Conservation (phyloP, 2,797 vertebrate species). For the Kryptolebias ocellatus region DNA sequence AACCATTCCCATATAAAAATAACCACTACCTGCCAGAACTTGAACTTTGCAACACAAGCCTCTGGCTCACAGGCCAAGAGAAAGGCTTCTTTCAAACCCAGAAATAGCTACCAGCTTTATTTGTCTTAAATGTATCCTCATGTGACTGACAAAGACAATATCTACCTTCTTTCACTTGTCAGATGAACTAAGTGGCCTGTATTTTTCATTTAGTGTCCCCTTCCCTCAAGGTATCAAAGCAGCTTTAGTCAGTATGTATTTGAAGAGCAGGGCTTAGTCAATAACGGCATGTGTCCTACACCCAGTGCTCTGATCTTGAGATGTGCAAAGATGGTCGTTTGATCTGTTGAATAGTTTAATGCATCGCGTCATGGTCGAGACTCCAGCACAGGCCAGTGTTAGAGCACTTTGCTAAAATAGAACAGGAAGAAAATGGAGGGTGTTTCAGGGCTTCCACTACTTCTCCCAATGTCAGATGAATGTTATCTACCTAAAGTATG, state of each 20-base stretch:
- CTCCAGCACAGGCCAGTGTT: no score
- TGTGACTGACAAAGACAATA: conserved; percentile 32
- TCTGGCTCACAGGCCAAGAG: conserved; percentile 16
- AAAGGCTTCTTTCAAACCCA: conserved; percentile 13
- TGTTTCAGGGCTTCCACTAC: no score
- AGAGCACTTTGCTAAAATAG: no score
- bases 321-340: neutral
- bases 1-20: conserved; percentile 21
- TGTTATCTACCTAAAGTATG: no score
- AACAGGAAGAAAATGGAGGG: no score
- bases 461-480: no score
- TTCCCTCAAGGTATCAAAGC: neutral
- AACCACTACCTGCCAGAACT: conserved; percentile 6
- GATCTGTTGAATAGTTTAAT: neutral
- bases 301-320: neutral
- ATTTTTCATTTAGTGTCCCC: neutral
- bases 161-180: conserved; percentile 15
- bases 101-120: conserved; percentile 51
- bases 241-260: neutral
- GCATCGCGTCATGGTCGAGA: neutral
- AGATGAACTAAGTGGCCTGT: neutral
- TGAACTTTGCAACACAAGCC: conserved; percentile 14
- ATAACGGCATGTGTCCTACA: neutral
- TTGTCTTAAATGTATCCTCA: conserved; percentile 14
- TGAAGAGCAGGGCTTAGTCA: neutral